Percentiles rank a stretch among this genome's conserved stretches.
These are phyloP conservation scores for Phyllopteryx taeniolatus DNA, from an alignment of 2,113 vertebrate species.

Conservation along the genomic window DNA sequence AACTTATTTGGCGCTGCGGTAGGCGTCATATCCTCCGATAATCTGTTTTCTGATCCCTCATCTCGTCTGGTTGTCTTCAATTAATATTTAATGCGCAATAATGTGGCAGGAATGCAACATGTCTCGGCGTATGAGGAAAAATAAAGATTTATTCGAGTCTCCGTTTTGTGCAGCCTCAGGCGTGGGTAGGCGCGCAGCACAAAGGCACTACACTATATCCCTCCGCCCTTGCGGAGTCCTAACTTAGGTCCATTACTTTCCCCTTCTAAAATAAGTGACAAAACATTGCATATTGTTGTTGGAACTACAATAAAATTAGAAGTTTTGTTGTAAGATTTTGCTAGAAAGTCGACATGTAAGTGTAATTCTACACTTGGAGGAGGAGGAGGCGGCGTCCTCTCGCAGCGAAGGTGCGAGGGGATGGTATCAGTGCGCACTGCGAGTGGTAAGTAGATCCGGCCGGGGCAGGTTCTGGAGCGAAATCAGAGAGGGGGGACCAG, in stretches of 20 bases:
- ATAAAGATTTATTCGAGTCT: constrained; percentile 50
- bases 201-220: constrained; percentile 33
- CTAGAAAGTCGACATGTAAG: accelerated
- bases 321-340: not conserved
- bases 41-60: not conserved
- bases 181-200: constrained; percentile 15
- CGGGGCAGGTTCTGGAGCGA: constrained; percentile 63
- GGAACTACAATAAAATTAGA: accelerated
- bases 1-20: no score
- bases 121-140: constrained; percentile 43
- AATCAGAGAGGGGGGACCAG: constrained; percentile 61
- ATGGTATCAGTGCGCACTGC: constrained; percentile 34
- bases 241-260: not conserved
- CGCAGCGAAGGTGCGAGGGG: constrained; percentile 1
- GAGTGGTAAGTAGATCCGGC: constrained; percentile 66
- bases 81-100: constrained; percentile 42
- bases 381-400: not conserved
- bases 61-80: constrained; percentile 6
- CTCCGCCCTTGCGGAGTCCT: constrained; percentile 40
- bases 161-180: constrained; percentile 46
- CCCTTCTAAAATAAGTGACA: not conserved
- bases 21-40: no score
- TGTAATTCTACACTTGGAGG: not conserved
- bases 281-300: not conserved
- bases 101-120: constrained; percentile 53